phyloP scores from a whole-genome alignment of 2,797 vertebrate species.

The Gallinago nigripennis region DNA sequence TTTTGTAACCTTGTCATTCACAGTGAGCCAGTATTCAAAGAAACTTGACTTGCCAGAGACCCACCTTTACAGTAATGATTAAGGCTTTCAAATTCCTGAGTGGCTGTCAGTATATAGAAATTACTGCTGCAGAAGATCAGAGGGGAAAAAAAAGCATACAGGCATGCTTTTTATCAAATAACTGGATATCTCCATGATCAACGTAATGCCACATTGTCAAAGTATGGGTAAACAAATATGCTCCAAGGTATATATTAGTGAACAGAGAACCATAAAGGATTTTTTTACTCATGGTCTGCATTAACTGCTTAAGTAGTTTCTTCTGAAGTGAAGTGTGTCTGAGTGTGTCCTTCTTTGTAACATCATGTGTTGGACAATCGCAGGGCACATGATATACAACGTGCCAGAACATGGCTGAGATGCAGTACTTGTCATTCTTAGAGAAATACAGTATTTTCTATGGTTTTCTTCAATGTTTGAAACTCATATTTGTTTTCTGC shows the following conservation, averaged over 20 bases:
- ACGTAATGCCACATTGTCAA: background rate
- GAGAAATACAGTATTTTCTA: background rate
- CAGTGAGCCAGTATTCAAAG: background rate
- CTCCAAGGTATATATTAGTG: background rate
- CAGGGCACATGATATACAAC: background rate
- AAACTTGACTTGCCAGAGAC: background rate
- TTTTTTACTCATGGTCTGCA: background rate
- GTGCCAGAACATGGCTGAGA: background rate
- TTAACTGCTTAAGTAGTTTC: background rate
- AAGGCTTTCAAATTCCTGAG: background rate
- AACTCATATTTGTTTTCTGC: background rate
- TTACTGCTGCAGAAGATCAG: background rate
- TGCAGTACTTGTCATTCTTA: background rate
- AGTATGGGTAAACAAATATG: background rate
- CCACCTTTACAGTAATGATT: background rate
- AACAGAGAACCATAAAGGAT: background rate
- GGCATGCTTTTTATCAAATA: background rate
- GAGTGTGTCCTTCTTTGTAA: background rate
- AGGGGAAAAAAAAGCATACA: background rate
- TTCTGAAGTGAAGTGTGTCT: background rate
- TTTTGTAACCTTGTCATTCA: conserved; percentile 9
- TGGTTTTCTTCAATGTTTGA: accelerated
- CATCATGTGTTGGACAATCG: background rate
- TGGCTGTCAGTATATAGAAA: background rate
- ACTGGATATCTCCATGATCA: background rate